Evolutionary conservation across 2,113 vertebrate species (phyloP).

Genomic region (Carassius gibelio): DNA sequence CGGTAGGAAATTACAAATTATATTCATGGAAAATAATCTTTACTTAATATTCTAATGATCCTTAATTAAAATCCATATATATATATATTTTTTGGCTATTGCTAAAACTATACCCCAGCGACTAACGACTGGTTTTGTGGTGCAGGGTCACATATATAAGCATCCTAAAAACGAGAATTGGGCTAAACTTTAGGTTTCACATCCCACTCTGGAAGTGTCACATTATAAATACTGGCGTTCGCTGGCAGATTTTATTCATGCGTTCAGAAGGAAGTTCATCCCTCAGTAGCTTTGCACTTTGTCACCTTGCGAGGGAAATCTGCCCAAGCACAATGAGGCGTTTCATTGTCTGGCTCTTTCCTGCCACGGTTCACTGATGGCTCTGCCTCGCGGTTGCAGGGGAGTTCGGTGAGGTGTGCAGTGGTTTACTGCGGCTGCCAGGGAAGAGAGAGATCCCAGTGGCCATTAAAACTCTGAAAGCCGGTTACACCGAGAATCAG

Average conservation of each 20-base stretch:
- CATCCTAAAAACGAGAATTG: not conserved
- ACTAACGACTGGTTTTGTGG: too few relatives aligned
- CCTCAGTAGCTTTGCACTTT: constrained; percentile 30
- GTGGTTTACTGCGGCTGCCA: constrained; percentile 87
- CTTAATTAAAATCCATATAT: too few relatives aligned
- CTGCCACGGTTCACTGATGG: constrained; percentile 9
- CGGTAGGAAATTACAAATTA: too few relatives aligned
- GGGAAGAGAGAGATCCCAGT: constrained; percentile 92
- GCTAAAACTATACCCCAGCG: too few relatives aligned
- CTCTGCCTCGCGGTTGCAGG: constrained; percentile 70
- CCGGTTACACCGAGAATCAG: constrained; percentile 89
- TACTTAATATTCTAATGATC: too few relatives aligned
- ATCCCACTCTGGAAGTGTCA: not conserved
- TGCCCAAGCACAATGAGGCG: constrained; percentile 14
- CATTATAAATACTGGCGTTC: not conserved
- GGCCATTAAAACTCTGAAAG: constrained; percentile 97
- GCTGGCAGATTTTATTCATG: constrained; percentile 14
- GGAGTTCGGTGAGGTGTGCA: constrained; percentile 98
- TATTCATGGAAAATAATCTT: too few relatives aligned
- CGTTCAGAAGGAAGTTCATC: constrained; percentile 16
- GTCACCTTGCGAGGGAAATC: constrained; percentile 1
- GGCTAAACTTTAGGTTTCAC: not conserved
- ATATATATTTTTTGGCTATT: too few relatives aligned
- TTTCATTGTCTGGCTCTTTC: constrained; percentile 29
- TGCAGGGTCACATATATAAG: too few relatives aligned